phyloP scores from a whole-genome alignment of 2,797 vertebrate genomes.

The Malacoctenus gilli region DNA sequence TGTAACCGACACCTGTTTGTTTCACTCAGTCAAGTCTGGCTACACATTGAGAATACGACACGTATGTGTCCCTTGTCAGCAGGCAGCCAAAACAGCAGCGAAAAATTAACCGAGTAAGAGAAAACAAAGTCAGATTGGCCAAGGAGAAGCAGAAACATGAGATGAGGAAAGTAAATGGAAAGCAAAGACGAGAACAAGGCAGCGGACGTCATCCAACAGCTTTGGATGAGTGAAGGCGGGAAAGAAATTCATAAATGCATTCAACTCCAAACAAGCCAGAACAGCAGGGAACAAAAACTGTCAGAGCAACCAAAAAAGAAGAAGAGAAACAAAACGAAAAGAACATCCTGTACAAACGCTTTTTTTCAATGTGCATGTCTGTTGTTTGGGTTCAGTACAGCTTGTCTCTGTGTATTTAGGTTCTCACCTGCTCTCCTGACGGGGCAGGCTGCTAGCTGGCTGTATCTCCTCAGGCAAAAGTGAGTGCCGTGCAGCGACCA shows the following conservation, averaged over 20 bases:
- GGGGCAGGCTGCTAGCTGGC: conserved; percentile 86
- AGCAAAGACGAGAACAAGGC: conserved; percentile 55
- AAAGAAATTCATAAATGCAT: conserved; percentile 32
- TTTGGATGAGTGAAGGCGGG: conserved; percentile 56
- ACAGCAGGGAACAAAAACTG: conserved; percentile 38
- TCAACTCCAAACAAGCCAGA: conserved; percentile 35
- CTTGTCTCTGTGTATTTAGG: conserved; percentile 59
- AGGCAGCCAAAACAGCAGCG: conserved; percentile 27
- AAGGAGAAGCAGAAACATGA: conserved; percentile 61
- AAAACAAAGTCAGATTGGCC: conserved; percentile 30
- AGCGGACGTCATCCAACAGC: conserved; percentile 54
- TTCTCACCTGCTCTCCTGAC: conserved; percentile 93
- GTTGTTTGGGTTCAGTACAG: conserved; percentile 13
- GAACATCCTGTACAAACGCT: background rate
- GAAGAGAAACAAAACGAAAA: no score
- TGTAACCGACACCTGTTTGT: background rate
- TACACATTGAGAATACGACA: no score
- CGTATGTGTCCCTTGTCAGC: background rate
- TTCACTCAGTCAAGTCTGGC: no score
- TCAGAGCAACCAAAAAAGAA: conserved; percentile 37
- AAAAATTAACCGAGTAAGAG: conserved; percentile 2
- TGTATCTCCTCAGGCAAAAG: conserved; percentile 94
- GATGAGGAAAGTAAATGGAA: conserved; percentile 61
- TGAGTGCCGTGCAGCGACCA: conserved; percentile 85
- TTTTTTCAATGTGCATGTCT: conserved; percentile 17